phyloP scores from a whole-genome alignment of 2,113 vertebrate species.

The Sphyrna mokarran region DNA sequence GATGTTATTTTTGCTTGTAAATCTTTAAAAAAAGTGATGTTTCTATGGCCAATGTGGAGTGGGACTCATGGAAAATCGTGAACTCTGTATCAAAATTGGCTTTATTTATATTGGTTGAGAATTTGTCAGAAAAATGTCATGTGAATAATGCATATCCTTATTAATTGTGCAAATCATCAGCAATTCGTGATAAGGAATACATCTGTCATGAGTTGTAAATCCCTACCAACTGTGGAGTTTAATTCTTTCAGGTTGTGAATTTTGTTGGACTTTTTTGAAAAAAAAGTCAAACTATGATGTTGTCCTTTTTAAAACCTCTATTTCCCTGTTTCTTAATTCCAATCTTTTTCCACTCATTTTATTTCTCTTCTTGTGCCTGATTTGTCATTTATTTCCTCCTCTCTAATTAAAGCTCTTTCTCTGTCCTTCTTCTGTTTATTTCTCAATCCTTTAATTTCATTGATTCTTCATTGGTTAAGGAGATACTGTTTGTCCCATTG shows the following conservation, averaged over 20 bases:
- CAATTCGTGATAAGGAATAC: background rate
- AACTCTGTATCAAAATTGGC: background rate
- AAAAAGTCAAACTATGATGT: background rate
- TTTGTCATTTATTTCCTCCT: background rate
- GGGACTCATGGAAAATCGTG: background rate
- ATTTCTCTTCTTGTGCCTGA: background rate
- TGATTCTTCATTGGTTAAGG: background rate
- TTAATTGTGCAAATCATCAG: background rate
- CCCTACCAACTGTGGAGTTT: background rate
- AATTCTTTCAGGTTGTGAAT: background rate
- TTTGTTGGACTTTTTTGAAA: background rate
- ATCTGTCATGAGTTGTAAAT: background rate
- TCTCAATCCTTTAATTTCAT: background rate
- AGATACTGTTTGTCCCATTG: background rate
- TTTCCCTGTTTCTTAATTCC: background rate
- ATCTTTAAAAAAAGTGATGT: background rate
- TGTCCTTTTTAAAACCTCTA: background rate
- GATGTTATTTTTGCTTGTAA: background rate
- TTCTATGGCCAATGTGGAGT: background rate
- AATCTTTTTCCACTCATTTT: background rate
- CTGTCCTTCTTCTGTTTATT: background rate
- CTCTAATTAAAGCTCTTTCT: background rate
- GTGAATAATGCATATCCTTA: background rate
- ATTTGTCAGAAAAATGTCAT: background rate
- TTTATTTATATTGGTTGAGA: background rate